These are phyloP conservation scores for Augochlora pura DNA, from an alignment of 1,140 invertebrate species.

Conservation along the genomic window DNA sequence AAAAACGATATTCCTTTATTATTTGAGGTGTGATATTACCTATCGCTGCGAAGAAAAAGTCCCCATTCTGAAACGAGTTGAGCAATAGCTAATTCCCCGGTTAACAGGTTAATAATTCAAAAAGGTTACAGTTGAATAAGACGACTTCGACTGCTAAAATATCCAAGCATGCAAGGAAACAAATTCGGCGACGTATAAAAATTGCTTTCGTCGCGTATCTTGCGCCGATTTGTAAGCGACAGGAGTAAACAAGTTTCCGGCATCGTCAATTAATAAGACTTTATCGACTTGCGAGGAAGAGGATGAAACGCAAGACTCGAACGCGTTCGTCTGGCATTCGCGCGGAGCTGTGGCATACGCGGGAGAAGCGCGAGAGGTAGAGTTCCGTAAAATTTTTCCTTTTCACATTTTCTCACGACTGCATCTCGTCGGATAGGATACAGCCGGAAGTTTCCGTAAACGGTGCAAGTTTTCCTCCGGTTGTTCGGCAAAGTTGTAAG, in stretches of 20 bases:
- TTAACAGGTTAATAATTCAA: too few species aligned
- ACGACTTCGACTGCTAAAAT: too few species aligned
- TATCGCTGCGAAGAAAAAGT: too few species aligned
- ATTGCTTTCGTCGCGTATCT: too few species aligned
- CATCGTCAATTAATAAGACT: neutral
- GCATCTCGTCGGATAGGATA: neutral
- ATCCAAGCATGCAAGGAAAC: too few species aligned
- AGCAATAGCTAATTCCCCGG: too few species aligned
- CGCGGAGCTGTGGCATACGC: neutral
- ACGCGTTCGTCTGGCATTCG: neutral
- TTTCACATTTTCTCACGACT: neutral
- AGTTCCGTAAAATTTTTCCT: neutral
- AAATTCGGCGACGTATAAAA: too few species aligned
- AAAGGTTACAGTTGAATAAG: too few species aligned
- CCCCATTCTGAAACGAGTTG: too few species aligned
- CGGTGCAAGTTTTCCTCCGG: constrained; percentile 15
- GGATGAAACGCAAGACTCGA: neutral
- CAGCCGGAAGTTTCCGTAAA: neutral
- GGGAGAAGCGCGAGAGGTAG: neutral
- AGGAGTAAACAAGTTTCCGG: neutral
- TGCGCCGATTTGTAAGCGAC: neutral
- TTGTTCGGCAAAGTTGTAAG: constrained; percentile 28
- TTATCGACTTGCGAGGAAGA: neutral
- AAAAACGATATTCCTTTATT: too few species aligned
- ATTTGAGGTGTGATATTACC: too few species aligned